phyloP scores from a whole-genome alignment of 2,888 invertebrate genomes.

The Brassicogethes aeneus region DNA sequence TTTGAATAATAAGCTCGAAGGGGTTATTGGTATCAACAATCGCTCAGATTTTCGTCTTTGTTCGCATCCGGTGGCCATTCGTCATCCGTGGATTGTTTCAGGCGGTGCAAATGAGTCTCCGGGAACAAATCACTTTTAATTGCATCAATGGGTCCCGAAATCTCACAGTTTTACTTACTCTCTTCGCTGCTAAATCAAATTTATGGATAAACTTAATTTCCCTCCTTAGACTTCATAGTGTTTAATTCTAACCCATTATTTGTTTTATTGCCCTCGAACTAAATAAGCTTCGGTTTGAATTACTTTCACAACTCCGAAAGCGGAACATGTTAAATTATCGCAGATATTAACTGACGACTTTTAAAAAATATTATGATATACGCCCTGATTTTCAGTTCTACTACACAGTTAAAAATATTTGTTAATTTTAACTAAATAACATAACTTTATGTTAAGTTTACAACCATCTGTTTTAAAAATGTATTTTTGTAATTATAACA shows the following conservation, averaged over 20 bases:
- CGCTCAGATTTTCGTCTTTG: conserved; percentile 37
- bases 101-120: conserved; percentile 32
- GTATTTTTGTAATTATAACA: too few species aligned
- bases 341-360: conserved; percentile 11
- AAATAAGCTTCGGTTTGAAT: conserved; percentile 22
- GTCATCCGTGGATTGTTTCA: conserved; percentile 35
- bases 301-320: conserved; percentile 19
- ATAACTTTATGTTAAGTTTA: too few species aligned
- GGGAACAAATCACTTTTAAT: conserved; percentile 44
- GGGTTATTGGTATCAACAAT: conserved; percentile 27
- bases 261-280: conserved; percentile 34
- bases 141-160: conserved; percentile 40
- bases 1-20: conserved; percentile 24
- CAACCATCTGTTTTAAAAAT: too few species aligned
- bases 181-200: conserved; percentile 42
- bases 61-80: conserved; percentile 36
- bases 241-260: conserved; percentile 39
- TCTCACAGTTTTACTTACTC: conserved; percentile 34
- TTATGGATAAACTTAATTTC: conserved; percentile 44
- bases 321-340: conserved; percentile 8
- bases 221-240: conserved; percentile 36
- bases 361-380: too few species aligned
- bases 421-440: too few species aligned
- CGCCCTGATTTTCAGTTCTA: too few species aligned
- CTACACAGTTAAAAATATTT: too few species aligned